Conservation (phyloP, 1,140 invertebrate genomes). For the Drepana arcuata region DNA sequence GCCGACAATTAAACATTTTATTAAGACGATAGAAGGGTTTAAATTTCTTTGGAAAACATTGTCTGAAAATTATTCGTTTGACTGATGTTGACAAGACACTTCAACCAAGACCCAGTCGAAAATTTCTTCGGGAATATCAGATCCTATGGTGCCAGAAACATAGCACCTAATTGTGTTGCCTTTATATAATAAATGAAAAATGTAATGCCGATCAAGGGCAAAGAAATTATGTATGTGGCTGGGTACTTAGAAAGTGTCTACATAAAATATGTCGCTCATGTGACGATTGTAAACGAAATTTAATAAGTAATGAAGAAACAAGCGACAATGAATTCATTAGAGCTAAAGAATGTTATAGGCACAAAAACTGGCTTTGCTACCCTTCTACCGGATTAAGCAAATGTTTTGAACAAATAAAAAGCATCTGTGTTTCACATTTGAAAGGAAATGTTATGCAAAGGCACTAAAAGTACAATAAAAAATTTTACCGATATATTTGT, state of each 20-base stretch:
- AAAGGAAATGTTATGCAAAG: conserved; percentile 8
- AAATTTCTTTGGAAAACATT: conserved; percentile 11
- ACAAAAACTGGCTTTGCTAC: conserved; percentile 21
- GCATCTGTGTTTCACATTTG: conserved; percentile 3
- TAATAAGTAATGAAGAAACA: conserved; percentile 2
- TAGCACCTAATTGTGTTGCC: conserved; percentile 8
- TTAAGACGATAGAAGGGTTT: conserved; percentile 23
- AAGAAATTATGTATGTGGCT: conserved; percentile 24
- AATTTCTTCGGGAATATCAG: conserved; percentile 22
- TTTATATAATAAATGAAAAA: conserved; percentile 6
- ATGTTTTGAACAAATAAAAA: conserved; percentile 15
- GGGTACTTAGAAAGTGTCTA: conserved; percentile 21
- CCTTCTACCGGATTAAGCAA: conserved; percentile 4
- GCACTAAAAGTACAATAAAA: conserved; percentile 7
- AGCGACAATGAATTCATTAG: conserved; percentile 12
- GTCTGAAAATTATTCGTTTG: conserved; percentile 10
- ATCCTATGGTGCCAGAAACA: conserved; percentile 17
- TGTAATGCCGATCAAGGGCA: conserved; percentile 9
- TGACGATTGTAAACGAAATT: conserved; percentile 3
- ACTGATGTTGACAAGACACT: conserved; percentile 17
- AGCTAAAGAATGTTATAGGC: conserved; percentile 12
- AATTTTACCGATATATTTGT: conserved; percentile 4
- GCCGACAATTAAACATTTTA: conserved; percentile 18
- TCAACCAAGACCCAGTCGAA: conserved; percentile 23
- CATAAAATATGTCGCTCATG: conserved; percentile 16